These are phyloP conservation scores for Delia radicum DNA, from an alignment of 1,140 invertebrate genomes.

Conservation along the genomic window DNA sequence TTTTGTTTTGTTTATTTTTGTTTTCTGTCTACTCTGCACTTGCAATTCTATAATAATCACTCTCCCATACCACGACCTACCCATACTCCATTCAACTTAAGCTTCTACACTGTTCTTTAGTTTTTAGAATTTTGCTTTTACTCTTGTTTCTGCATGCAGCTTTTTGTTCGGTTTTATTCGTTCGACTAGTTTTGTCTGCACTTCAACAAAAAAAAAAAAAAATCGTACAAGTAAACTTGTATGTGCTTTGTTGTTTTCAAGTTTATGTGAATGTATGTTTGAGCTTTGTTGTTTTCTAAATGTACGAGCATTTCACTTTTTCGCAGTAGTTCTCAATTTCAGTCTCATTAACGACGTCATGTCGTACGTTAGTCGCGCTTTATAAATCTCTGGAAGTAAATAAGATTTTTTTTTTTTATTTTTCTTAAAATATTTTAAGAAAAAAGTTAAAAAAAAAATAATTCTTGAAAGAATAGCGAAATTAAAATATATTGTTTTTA, in stretches of 20 bases:
- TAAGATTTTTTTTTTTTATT: not conserved
- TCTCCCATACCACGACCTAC: conserved; percentile 24
- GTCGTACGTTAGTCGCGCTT: conserved; percentile 43
- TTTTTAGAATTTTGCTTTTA: not conserved
- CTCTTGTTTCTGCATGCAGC: not conserved
- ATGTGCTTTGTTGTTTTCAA: not conserved
- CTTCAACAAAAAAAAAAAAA: not conserved
- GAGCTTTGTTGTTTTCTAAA: not conserved
- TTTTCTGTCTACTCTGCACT: not conserved
- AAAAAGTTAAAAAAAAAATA: no score
- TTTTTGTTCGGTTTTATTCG: not conserved
- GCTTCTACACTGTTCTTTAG: not conserved
- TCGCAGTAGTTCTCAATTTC: conserved; percentile 36
- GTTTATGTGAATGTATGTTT: not conserved
- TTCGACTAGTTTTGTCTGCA: not conserved
- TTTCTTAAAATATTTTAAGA: not conserved
- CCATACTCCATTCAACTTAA: conserved; percentile 15
- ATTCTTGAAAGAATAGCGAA: no score
- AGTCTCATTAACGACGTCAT: conserved; percentile 53
- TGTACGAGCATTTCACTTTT: conserved; percentile 1
- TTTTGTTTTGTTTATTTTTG: not conserved
- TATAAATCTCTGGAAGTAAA: not conserved
- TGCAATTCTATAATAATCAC: not conserved
- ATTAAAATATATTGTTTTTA: no score
- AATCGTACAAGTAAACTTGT: not conserved